Evolutionary conservation across 2,797 vertebrate genomes (phyloP), one percentile per base, ranked within the genome.

Genomic region (Pampus argenteus): DNA sequence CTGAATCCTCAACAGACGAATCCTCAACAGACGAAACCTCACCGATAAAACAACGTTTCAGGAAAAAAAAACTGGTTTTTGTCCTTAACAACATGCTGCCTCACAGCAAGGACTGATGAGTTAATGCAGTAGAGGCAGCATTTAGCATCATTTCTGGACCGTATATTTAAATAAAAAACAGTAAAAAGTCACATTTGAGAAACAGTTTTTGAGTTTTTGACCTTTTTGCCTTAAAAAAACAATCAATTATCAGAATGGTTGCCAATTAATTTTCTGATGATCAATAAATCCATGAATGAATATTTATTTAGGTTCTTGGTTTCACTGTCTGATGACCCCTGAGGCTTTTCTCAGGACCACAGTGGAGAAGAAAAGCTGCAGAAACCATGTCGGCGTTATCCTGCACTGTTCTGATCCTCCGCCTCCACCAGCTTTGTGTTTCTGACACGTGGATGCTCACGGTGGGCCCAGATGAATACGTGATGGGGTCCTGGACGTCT

Each of bases 401-500:
- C 31, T 15, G 34, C 58, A 29, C 20, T 23, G 54, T 54, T 57
- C 14, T 62, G 70, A 71, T 75, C 61, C 48, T 52, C 47, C 26
- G 26, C 25, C 54, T 25, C 9, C 56, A n/a, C n/a, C 8, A 4
- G 61, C 40, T 70, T 50, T 3, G 57, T 57, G 44, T 68, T 44
- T 71, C 36, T 64, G 60, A 61, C 61, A 23, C 48, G 65, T 75
- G 18, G 49, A 26, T n/a, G 28, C 15, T 64, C 71, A 52, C 62
- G 73, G 67, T 50, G 63, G 77, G 56, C 48, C 66, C 25, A 20
- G 57, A 81, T 85, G 70, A 83, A 86, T 88, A 76, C 85, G 69
- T 75, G 66, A 84, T 89, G 79, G 60, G 42, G 49, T 86, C 60
- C 66, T 54, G 20, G 74, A 67, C 71, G 56, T 70, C 56, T 73